Conservation (phyloP, 2,797 vertebrate species). For the Lepus oiostolus region DNA sequence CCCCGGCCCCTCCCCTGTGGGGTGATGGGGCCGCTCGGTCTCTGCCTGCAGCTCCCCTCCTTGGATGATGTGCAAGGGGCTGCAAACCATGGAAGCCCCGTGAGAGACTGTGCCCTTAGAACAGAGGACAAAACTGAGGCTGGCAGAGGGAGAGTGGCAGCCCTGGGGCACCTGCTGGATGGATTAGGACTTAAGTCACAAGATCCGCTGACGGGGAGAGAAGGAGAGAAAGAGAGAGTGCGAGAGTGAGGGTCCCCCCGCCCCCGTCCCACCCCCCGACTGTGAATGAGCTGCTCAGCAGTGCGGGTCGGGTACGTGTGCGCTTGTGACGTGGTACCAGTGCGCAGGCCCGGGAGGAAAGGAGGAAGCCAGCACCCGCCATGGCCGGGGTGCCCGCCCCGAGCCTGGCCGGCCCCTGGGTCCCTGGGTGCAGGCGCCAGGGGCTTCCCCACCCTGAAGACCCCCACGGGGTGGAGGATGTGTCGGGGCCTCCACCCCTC, state of each 20-base stretch:
- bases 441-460: constrained; percentile 24
- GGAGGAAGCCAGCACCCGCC: fast-evolving
- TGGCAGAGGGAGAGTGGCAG: not conserved
- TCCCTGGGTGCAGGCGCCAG: fast-evolving
- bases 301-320: fast-evolving
- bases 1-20: not conserved
- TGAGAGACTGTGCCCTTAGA: fast-evolving
- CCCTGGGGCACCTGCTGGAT: not conserved
- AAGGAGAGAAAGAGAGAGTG: too few relatives aligned
- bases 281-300: too few relatives aligned
- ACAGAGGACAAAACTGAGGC: not conserved
- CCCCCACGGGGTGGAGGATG: not conserved
- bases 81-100: not conserved
- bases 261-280: not conserved
- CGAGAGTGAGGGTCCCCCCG: not conserved
- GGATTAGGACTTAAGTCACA: not conserved
- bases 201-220: not conserved
- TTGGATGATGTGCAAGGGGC: too few relatives aligned
- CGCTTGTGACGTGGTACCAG: not conserved
- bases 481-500: constrained; percentile 13
- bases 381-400: not conserved
- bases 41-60: fast-evolving
- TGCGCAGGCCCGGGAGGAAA: not conserved
- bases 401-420: not conserved
- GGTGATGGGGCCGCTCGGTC: not conserved